phyloP scores from a whole-genome alignment of 2,797 vertebrate species.

The Diglossa cyanea region DNA sequence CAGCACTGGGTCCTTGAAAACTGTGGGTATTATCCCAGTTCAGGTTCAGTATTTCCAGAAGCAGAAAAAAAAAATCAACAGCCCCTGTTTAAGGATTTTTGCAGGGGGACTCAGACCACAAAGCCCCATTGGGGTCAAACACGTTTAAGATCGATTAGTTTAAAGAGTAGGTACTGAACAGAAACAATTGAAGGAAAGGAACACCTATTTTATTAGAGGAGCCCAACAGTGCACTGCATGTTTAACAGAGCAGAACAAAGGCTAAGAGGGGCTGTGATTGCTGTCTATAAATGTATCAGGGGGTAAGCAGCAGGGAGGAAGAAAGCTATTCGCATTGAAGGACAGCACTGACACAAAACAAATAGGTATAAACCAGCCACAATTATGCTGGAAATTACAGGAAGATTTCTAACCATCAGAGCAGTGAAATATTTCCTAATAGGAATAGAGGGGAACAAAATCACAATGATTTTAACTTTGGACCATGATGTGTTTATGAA shows the following conservation, averaged over 20 bases:
- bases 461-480: background rate
- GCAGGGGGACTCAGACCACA: accelerated
- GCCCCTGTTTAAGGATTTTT: background rate
- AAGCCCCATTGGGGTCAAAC: background rate
- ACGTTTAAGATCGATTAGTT: background rate
- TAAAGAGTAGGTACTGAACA: background rate
- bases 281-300: background rate
- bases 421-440: background rate
- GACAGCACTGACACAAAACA: conserved; percentile 1
- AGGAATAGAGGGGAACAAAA: background rate
- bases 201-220: background rate
- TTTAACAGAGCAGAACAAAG: conserved; percentile 38
- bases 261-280: background rate
- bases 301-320: conserved; percentile 35
- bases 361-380: conserved; percentile 22
- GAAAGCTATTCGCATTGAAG: conserved; percentile 6
- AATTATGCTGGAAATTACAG: background rate
- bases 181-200: background rate
- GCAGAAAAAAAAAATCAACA: background rate
- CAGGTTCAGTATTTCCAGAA: background rate
- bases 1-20: background rate
- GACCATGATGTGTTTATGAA: background rate
- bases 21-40: background rate
- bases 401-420: background rate
- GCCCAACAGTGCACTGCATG: background rate